phyloP scores from a whole-genome alignment of 2,797 vertebrate genomes.

The Sciurus carolinensis region DNA sequence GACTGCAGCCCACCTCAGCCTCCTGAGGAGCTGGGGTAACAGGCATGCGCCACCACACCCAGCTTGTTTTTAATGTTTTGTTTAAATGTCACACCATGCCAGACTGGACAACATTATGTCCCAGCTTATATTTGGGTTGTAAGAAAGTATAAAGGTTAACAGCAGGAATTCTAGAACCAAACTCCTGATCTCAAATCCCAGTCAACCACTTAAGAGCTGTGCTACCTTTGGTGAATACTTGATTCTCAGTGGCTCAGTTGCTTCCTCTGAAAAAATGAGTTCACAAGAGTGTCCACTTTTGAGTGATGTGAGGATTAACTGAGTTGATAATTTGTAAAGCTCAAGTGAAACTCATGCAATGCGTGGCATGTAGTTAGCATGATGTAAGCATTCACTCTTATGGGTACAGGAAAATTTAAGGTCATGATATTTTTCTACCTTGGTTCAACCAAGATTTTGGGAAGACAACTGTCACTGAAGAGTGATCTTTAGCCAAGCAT shows the following conservation, averaged over 20 bases:
- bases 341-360: background rate
- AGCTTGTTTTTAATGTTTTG: constrained; percentile 24
- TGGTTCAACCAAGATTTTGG: background rate
- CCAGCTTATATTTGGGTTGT: background rate
- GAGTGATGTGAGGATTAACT: background rate
- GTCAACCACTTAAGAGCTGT: background rate
- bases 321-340: constrained; percentile 1
- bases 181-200: background rate
- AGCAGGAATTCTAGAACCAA: constrained; percentile 16
- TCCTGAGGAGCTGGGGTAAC: no score
- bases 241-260: constrained; percentile 29
- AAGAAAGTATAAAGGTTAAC: background rate
- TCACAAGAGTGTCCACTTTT: background rate
- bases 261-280: constrained; percentile 27
- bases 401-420: background rate
- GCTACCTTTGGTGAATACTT: background rate
- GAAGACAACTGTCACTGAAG: background rate
- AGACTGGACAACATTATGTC: no score
- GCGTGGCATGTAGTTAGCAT: background rate
- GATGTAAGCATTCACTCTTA: background rate
- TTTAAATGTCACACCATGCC: background rate
- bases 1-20: background rate
- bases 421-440: background rate
- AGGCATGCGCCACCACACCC: no score
- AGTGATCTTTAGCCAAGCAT: constrained; percentile 35